Evolutionary conservation across 2,888 invertebrate genomes (phyloP), one percentile per base, ranked within the genome.

Genomic region (Cactoblastis cactorum): DNA sequence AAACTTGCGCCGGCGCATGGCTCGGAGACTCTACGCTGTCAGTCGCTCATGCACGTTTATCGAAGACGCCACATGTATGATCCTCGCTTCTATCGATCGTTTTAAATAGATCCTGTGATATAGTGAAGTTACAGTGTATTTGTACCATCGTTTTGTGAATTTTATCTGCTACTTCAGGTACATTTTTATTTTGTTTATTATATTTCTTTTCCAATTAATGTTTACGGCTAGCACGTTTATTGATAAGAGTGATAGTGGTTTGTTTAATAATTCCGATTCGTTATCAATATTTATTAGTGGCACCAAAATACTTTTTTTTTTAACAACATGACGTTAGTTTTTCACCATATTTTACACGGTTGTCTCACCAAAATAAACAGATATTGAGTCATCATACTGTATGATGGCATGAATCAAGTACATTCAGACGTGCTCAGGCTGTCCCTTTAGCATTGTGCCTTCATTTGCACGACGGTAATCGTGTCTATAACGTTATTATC

Each of bases 11-110:
- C 59, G 69, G 80, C 87, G 86, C 86, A 85, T 74, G 78, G 70
- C 57, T 55, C 58, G 70, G 63, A 70, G 76, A 74, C 72, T 77
- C 74, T 62, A 69, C 22, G 68, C 72, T 80, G 85, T 82, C 87
- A 87, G 87, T 88, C 76, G 83, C 76, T 77, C 76, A 77, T 71
- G 74, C 66, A 79, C 80, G 82, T 84, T 80, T 85, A 83, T 80
- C 80, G 73, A 64, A 55, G 74, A 54, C 52, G 69, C 65, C 63
- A 68, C 63, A 61, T 56, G 61, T 61, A 61, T 56, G 55, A 59
- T 38, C 61, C 62, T 55, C 17, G 39, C 58, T 53, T 53, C 63
- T 71, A 80, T 78, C 70, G 74, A 80, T 80, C 78, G 74, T 68
- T 71, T 69, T 61, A 66, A 65, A 70, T 73, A 69, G 65, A 77